Evolutionary conservation across 2,113 vertebrate species (phyloP), one percentile per base, ranked within the genome.

Genomic region (Erpornis zantholeuca): DNA sequence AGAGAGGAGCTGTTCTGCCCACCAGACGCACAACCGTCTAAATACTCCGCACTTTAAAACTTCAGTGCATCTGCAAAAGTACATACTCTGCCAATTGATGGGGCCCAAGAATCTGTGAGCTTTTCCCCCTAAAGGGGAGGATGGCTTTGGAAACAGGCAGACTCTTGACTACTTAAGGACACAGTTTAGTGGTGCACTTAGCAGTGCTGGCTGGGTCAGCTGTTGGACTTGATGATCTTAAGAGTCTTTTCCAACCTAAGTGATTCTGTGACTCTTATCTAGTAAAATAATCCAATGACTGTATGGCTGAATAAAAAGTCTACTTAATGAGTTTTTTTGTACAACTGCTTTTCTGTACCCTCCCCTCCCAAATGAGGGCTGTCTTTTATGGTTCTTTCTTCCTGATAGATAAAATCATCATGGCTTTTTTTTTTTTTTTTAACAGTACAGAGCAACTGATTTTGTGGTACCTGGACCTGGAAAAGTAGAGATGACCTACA

Each of bases 381-480:
- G 15, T 52, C 47, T 77, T 64, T 69, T 70, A 24, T n/a, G 24
- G 16, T 59, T 91, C 36, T 50, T 17, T 76, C 36, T 44, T 92
- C 44, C 56, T 60, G 47, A 60, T 11, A 71, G 13, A 64, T 42
- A 83, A 93, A 94, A 88, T 85, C 11, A 66, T 72, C 21, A 28
- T 65, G 15, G 4, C 12, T 6, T 2, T 86, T 69, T 36, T 36
- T 78, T 38, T 60, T 36, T 78, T 38, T 60, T 80, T 40, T 24
- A 71, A 82, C 97, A 99, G 99, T 99, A 99, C 97, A 99, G 99
- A 98, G 99, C 99, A 94, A 99, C 99, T 47, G 99, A 99, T 98
- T 99, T 99, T 92, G 99, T 99, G 53, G 99, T 99, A 71, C 98
- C 99, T 12, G 99, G 99, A 6, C 99, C 99, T 64, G 99, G 99